A percentile compares a stretch with the other conserved stretches of the same genome.
phyloP scores from a whole-genome alignment of 2,797 vertebrate species.

The Crocidura indochinensis region DNA sequence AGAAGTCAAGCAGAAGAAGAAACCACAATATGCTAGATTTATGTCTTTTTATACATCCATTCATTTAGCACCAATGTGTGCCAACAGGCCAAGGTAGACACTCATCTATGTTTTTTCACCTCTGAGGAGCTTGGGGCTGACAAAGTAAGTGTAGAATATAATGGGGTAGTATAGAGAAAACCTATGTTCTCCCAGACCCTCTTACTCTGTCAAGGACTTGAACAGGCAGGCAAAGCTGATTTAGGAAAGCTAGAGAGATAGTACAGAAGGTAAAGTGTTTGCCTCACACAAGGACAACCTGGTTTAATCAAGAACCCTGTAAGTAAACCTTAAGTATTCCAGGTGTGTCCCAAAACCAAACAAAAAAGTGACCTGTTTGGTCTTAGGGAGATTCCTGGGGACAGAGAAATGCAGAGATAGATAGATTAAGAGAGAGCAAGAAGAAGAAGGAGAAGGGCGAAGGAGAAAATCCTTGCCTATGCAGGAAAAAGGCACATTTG shows the following conservation, averaged over 20 bases:
- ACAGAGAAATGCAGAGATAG: no score
- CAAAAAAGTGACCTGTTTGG: no score
- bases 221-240: no score
- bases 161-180: no score
- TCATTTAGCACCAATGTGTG: not conserved
- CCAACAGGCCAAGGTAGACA: not conserved
- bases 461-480: not conserved
- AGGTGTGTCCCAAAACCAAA: no score
- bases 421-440: no score
- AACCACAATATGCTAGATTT: not conserved
- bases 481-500: not conserved
- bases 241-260: not conserved
- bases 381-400: no score
- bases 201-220: not conserved
- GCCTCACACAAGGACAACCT: no score
- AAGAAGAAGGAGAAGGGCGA: not conserved
- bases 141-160: no score
- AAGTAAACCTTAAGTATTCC: no score
- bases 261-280: no score
- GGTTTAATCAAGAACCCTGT: no score
- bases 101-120: not conserved
- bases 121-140: not conserved
- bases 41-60: not conserved
- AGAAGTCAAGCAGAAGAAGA: not conserved
- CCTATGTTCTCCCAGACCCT: not conserved